Evolutionary conservation across 2,888 invertebrate species (phyloP), one percentile per base, ranked within the genome.

Genomic region (Thera obeliscata): DNA sequence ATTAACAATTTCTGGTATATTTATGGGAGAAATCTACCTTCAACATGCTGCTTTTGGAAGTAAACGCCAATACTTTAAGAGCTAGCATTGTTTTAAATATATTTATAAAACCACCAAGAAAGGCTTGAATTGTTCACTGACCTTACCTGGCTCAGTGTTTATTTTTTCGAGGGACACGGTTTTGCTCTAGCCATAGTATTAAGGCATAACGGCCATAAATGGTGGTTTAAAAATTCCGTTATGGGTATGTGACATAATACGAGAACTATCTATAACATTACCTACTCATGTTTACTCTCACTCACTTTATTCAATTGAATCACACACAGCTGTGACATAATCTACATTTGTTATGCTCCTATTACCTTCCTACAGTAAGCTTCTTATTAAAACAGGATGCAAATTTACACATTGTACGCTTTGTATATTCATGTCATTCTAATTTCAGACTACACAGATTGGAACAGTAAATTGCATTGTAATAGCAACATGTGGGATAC

Each of bases 381-480:
- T 54, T 48, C 63, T 69, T 67, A 69, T 70, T 66, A 70, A 69
- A 73, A 67, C 55, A 61, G 33, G 65, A 68, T 70, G 60, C 62
- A 62, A 62, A 69, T 56, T 50, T 68, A 64, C 59, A 48, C 61
- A 64, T 49, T 58, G 60, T 76, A 58, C 74, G 70, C 80, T 79
- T 76, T 76, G 76, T 77, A 81, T 83, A 83, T 84, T 83, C 85
- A 83, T 85, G 79, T 79, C 79, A 78, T 76, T 79, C 81, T 82
- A 85, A 85, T 85, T 84, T 82, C 73, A 79, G 78, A 74, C 74
- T 74, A 75, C 76, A 74, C 76, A 77, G 75, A 76, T 77, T 76
- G 75, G 63, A 71, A 75, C 77, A 72, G 88, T 91, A 92, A 90
- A 92, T 91, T 92, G 90, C 82, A 87, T 82, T 81, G 86, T 83